A percentile compares a stretch with the other conserved stretches of the same genome.
Conservation (phyloP, 2,113 vertebrate genomes). For the Ardeotis arabs region DNA sequence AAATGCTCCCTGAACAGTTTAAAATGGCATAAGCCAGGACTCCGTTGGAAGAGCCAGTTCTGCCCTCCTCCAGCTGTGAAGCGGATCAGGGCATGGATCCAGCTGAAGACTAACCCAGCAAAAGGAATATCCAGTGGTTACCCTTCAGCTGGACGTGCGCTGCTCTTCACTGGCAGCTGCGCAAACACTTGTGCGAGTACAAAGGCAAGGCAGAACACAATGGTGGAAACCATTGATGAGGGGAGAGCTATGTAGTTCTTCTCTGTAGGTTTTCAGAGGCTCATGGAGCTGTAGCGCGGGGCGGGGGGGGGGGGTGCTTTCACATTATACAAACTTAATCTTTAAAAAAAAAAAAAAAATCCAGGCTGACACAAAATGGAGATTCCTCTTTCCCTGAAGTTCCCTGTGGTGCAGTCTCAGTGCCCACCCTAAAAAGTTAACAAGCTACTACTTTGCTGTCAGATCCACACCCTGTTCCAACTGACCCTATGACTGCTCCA, state of each 20-base stretch:
- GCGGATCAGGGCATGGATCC: not conserved
- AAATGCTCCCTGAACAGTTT: rapidly evolving
- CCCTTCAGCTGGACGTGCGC: not conserved
- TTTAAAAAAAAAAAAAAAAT: not conserved
- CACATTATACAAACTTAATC: not conserved
- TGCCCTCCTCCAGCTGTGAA: not conserved
- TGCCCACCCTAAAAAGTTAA: not conserved
- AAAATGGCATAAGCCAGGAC: not conserved
- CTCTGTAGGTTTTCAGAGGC: not conserved
- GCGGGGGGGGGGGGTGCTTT: not conserved
- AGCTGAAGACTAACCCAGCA: not conserved
- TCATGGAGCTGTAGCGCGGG: not conserved
- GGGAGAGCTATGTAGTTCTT: not conserved
- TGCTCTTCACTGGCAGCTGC: not conserved
- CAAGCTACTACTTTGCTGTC: not conserved
- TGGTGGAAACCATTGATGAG: not conserved
- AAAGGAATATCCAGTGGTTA: not conserved
- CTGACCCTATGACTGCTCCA: not conserved
- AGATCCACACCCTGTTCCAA: not conserved
- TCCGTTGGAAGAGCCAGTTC: not conserved
- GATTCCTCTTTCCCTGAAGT: not conserved
- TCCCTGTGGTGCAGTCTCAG: not conserved
- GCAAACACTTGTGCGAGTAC: not conserved
- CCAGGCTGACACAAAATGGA: not conserved
- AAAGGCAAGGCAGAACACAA: not conserved